These are phyloP conservation scores for Cheilosia scutellata DNA, from an alignment of 2,888 invertebrate genomes.

Conservation along the genomic window DNA sequence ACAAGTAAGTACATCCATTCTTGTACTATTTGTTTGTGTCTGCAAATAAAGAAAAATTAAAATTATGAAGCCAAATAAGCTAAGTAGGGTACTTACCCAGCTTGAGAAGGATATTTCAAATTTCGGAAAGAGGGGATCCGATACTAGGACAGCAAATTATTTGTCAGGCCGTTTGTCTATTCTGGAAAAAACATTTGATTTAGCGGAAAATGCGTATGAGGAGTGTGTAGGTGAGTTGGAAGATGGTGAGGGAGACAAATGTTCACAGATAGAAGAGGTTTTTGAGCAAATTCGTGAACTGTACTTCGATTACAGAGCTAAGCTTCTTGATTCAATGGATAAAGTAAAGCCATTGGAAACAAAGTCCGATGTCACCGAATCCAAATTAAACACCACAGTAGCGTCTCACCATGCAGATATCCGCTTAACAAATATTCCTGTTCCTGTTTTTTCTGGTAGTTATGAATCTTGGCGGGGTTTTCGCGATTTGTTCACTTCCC, in stretches of 20 bases:
- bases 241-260: neutral
- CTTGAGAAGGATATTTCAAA: slow-evolving; percentile 1
- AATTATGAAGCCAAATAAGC: neutral
- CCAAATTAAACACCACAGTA: neutral
- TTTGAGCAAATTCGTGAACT: slow-evolving; percentile 2
- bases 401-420: neutral
- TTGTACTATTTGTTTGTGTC: too few species aligned
- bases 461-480: neutral
- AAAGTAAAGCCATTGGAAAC: slow-evolving; percentile 1
- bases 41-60: too few species aligned
- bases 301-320: slow-evolving; percentile 1
- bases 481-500: neutral
- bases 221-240: neutral
- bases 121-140: neutral
- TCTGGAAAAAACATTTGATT: slow-evolving; percentile 5
- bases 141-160: neutral
- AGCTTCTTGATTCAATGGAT: neutral
- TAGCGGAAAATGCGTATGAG: neutral
- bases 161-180: neutral
- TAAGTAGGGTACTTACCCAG: neutral
- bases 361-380: neutral
- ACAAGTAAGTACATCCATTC: too few species aligned
- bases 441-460: neutral
- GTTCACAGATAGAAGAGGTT: neutral
- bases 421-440: neutral